These are phyloP conservation scores for Liparis tanakae DNA, from an alignment of 2,797 vertebrate species.

Conservation along the genomic window DNA sequence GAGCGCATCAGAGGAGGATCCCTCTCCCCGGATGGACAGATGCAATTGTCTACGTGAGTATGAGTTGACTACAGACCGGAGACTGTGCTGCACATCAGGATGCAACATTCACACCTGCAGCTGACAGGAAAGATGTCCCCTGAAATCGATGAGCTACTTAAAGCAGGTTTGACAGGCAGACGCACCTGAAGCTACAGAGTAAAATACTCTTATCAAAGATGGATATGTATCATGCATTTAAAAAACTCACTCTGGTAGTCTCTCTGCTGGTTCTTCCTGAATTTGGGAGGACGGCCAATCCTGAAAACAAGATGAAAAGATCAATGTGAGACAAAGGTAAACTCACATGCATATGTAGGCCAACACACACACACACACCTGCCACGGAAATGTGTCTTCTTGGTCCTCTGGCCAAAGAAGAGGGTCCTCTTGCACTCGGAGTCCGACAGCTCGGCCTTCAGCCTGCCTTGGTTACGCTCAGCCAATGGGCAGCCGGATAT, in stretches of 20 bases:
- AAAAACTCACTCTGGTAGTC: conserved; percentile 91
- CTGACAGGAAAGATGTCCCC: background rate
- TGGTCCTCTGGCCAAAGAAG: conserved; percentile 89
- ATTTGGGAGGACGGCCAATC: conserved; percentile 97
- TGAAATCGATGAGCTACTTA: background rate
- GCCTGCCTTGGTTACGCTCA: conserved; percentile 94
- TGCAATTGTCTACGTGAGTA: too few species aligned
- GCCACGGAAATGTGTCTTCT: conserved; percentile 94
- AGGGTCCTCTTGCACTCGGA: conserved; percentile 91
- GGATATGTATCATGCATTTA: background rate
- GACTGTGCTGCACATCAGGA: background rate
- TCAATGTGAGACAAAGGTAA: conserved; percentile 17
- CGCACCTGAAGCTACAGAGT: background rate
- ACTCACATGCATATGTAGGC: background rate
- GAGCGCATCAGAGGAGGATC: too few species aligned
- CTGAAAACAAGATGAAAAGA: conserved; percentile 71
- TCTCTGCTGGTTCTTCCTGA: conserved; percentile 93
- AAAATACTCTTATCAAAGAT: background rate
- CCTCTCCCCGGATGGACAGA: too few species aligned
- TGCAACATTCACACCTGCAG: background rate
- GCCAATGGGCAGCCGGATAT: conserved; percentile 97
- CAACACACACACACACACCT: conserved; percentile 73
- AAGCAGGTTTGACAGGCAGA: background rate
- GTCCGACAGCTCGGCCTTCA: conserved; percentile 92
- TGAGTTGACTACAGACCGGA: background rate